Base-by-base conservation (phyloP, 35 echinoderm and acorn worm species). In the Eucidaris tribuloides region DNA sequence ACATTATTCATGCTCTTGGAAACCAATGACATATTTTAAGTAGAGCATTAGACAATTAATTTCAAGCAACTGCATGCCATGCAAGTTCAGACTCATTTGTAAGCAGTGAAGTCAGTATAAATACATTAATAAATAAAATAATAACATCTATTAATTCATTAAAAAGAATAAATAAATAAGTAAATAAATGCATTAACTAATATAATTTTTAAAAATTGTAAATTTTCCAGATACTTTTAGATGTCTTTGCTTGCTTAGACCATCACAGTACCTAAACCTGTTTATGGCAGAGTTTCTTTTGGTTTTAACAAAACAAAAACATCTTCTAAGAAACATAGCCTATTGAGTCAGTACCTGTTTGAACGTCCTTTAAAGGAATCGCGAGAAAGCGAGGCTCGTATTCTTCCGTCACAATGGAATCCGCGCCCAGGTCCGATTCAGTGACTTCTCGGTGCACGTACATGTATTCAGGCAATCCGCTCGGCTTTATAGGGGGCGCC, bases 391-490 rank as follows among this genome's bases (percentile, higher is more conserved):
- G 77, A 28, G 65, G 45, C 52, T 96, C 93, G 70, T 87, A 96
- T 76, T 96, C 83, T 61, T 96, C 93, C 37, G 93, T 96, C 36
- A 68, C 57, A 19, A 91, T 91, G 27, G 87, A 90, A 35, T 96
- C 93, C 25, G 88, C 83, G 1, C 93, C 93, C n/a, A 96, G 31
- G 42, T 96, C 93, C 78, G 78, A 82, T 66, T 96, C 93, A 14
- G 82, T 79, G 17, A 91, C 88, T 4, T 86, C 88, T 78, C 87
- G 90, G 33, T 71, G 71, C 64, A 96, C 34, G 36, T 91, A 96
- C 93, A 96, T 96, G 65, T 91, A 96, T 30, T 96, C 93, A 3
- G 93, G 93, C 23, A 96, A 80, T 24, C 88, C 78, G 30, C 93
- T 91, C 39, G 85, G 76, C 23, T 74, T 60, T 20, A 44, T 39